These are phyloP conservation scores for Rousettus leschenaultii DNA, from an alignment of 2,113 vertebrate species.

Conservation along the genomic window DNA sequence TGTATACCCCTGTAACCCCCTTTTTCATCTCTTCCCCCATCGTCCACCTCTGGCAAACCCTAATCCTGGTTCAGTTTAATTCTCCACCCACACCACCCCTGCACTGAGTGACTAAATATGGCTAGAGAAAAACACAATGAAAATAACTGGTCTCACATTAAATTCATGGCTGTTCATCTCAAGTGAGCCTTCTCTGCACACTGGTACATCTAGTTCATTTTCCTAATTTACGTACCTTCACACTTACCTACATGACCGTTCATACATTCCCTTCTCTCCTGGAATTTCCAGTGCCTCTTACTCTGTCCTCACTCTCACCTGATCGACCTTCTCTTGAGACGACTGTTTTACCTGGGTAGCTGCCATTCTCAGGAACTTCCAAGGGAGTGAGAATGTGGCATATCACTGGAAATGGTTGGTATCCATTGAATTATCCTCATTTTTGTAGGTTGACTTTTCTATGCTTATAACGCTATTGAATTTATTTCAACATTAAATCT, in stretches of 20 bases:
- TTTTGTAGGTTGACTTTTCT: background rate
- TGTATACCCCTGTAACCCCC: rapidly evolving
- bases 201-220: background rate
- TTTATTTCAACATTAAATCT: background rate
- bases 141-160: background rate
- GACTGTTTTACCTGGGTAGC: no score
- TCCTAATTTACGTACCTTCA: background rate
- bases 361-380: background rate
- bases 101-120: background rate
- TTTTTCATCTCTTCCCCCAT: background rate
- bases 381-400: rapidly evolving
- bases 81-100: background rate
- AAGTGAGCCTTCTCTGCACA: background rate
- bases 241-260: background rate
- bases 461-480: background rate
- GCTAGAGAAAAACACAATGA: background rate
- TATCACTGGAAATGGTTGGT: rapidly evolving
- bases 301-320: background rate
- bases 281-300: background rate
- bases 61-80: background rate
- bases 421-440: background rate
- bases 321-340: background rate
- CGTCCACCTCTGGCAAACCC: background rate
- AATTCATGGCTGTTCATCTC: background rate
- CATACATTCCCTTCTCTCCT: background rate